phyloP scores from a whole-genome alignment of 2,888 invertebrate species.

The Drosophila diplacantha region DNA sequence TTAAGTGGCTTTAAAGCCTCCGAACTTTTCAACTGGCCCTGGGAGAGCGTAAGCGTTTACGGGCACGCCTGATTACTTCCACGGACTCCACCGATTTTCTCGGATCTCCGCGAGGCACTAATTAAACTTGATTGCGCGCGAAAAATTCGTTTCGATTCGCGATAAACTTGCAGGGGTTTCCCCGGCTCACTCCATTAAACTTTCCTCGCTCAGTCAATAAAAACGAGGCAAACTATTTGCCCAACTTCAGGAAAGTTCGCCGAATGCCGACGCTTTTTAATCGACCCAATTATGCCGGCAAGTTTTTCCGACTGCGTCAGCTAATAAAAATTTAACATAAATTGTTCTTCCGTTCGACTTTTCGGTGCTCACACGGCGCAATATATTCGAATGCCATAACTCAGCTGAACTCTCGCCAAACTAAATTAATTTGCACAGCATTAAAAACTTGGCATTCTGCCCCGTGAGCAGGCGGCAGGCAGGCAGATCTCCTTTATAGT shows the following conservation, averaged over 20 bases:
- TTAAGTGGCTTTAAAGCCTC: conserved; percentile 6
- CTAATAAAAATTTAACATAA: conserved; percentile 57
- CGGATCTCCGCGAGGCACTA: conserved; percentile 24
- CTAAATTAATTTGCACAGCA: conserved; percentile 63
- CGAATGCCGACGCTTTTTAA: conserved; percentile 53
- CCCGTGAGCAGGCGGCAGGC: conserved; percentile 18
- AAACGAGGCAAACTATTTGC: conserved; percentile 60
- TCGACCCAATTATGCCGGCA: conserved; percentile 63
- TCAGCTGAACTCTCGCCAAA: conserved; percentile 50
- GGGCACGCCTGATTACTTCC: conserved; percentile 23
- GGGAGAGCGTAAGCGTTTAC: conserved; percentile 12
- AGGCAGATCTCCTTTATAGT: conserved; percentile 9
- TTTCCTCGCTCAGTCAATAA: conserved; percentile 56
- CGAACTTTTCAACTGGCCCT: not conserved
- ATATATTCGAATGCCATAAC: conserved; percentile 64
- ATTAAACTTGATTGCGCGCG: conserved; percentile 40
- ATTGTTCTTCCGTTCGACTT: conserved; percentile 22
- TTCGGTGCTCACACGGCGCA: conserved; percentile 50
- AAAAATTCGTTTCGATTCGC: conserved; percentile 26
- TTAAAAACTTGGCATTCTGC: conserved; percentile 53
- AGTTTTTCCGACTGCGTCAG: conserved; percentile 47
- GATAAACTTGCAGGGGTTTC: conserved; percentile 23
- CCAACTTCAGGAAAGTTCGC: conserved; percentile 44
- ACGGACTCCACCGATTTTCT: conserved; percentile 7
- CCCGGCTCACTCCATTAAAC: conserved; percentile 42